phyloP scores from a whole-genome alignment of 1,140 invertebrate genomes.

The Tetragnatha versicolor region DNA sequence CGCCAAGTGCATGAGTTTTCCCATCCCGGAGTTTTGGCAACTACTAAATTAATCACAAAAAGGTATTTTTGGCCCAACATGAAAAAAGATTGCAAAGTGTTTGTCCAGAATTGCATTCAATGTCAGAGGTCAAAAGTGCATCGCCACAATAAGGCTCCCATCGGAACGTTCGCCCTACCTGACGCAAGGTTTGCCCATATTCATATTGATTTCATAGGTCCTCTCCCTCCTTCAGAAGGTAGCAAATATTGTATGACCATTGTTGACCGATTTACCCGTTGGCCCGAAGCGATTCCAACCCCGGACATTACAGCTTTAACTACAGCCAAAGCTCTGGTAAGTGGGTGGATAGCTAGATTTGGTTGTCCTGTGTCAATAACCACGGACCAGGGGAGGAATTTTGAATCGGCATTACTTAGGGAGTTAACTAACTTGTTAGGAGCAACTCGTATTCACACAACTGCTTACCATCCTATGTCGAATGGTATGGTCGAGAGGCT shows the following conservation, averaged over 20 bases:
- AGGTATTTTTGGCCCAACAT: slow-evolving; percentile 65
- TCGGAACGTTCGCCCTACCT: slow-evolving; percentile 53
- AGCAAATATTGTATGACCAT: slow-evolving; percentile 61
- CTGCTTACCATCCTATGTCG: too few species aligned
- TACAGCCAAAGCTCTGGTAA: slow-evolving; percentile 59
- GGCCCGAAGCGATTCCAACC: slow-evolving; percentile 62
- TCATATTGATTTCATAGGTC: slow-evolving; percentile 59
- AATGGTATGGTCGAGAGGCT: too few species aligned
- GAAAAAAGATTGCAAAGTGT: slow-evolving; percentile 56
- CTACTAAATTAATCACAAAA: slow-evolving; percentile 60
- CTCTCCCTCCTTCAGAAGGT: slow-evolving; percentile 58
- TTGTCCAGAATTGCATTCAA: slow-evolving; percentile 50
- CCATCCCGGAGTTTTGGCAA: slow-evolving; percentile 58
- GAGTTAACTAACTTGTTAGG: too few species aligned
- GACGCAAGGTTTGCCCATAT: slow-evolving; percentile 7
- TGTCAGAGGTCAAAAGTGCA: slow-evolving; percentile 59
- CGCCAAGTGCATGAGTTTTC: slow-evolving; percentile 57
- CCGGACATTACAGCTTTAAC: slow-evolving; percentile 59
- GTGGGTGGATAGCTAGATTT: slow-evolving; percentile 62
- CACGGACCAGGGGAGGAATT: slow-evolving; percentile 64
- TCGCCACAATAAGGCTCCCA: slow-evolving; percentile 44
- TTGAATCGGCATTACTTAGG: too few species aligned
- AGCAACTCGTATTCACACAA: too few species aligned
- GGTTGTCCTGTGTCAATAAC: slow-evolving; percentile 60
- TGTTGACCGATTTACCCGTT: slow-evolving; percentile 64